A percentile compares a stretch with the other conserved stretches of the same genome.
phyloP scores from a whole-genome alignment of 2,888 invertebrate genomes.

The Hydraecia micacea region DNA sequence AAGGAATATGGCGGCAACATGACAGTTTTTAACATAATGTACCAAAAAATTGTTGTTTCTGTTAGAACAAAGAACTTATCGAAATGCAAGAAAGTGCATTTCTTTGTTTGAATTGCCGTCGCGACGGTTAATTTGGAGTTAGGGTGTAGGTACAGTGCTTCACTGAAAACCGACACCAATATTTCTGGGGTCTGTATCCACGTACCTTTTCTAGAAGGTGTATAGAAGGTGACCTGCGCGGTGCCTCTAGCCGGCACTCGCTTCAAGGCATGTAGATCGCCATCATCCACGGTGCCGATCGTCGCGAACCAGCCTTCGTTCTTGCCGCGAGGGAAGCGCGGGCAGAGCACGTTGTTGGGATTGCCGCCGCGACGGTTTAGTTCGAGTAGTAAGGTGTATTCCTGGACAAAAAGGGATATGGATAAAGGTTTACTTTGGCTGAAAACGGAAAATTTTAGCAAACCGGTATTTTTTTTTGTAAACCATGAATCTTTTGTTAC shows the following conservation, averaged over 20 bases:
- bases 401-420: conserved; percentile 77
- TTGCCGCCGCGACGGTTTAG: conserved; percentile 89
- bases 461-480: not conserved
- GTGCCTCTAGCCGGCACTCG: conserved; percentile 91
- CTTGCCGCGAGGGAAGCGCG: conserved; percentile 97
- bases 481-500: not conserved
- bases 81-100: too few species aligned
- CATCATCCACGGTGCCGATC: conserved; percentile 93
- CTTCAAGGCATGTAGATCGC: conserved; percentile 95
- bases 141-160: not conserved
- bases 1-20: not conserved
- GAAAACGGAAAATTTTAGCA: not conserved
- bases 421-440: not conserved
- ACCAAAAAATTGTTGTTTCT: not conserved
- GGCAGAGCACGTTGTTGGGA: conserved; percentile 93
- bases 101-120: too few species aligned
- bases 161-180: not conserved
- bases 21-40: not conserved
- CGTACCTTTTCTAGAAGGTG: conserved; percentile 78
- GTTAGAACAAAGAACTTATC: not conserved
- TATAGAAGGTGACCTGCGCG: conserved; percentile 80
- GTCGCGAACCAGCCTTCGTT: conserved; percentile 99
- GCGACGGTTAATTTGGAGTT: not conserved
- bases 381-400: conserved; percentile 92
- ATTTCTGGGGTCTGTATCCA: not conserved